Percentiles rank a stretch among this genome's conserved stretches.
These are phyloP conservation scores for Nasalis larvatus DNA, from an alignment of 2,113 vertebrate species.

Conservation along the genomic window DNA sequence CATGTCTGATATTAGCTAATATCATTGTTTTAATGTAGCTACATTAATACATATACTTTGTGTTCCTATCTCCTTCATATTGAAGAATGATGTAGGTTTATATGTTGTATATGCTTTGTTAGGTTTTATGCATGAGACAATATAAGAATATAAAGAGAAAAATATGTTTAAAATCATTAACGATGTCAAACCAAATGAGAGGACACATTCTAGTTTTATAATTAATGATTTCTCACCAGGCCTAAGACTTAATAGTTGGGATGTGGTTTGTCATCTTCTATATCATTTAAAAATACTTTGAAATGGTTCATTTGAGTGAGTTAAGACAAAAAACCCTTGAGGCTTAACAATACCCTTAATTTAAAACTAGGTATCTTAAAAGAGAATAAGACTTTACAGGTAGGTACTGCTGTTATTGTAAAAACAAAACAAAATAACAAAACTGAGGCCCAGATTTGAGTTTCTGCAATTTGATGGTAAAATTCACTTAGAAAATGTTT, in stretches of 20 bases:
- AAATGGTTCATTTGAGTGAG: conserved; percentile 24
- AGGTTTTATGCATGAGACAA: conserved; percentile 54
- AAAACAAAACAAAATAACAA: background rate
- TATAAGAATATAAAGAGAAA: conserved; percentile 39
- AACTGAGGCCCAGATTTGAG: background rate
- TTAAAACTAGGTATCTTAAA: background rate
- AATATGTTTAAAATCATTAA: conserved; percentile 58
- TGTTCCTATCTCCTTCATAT: background rate
- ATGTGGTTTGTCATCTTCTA: conserved; percentile 33
- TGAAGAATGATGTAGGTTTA: conserved; percentile 25
- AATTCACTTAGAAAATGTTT: background rate
- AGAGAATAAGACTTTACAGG: background rate
- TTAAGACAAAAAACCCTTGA: conserved; percentile 19
- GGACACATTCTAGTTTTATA: conserved; percentile 49
- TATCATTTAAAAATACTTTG: conserved; percentile 38
- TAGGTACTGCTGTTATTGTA: background rate
- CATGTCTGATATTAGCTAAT: background rate
- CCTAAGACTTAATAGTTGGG: conserved; percentile 20
- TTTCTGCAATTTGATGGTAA: background rate
- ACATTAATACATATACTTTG: background rate
- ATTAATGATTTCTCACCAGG: conserved; percentile 40
- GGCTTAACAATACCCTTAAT: conserved; percentile 24
- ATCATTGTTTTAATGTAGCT: background rate
- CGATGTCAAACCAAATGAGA: conserved; percentile 32
- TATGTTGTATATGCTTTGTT: conserved; percentile 14